Base-by-base conservation (phyloP, 2,888 invertebrate genomes). In the Abrostola triplasia region DNA sequence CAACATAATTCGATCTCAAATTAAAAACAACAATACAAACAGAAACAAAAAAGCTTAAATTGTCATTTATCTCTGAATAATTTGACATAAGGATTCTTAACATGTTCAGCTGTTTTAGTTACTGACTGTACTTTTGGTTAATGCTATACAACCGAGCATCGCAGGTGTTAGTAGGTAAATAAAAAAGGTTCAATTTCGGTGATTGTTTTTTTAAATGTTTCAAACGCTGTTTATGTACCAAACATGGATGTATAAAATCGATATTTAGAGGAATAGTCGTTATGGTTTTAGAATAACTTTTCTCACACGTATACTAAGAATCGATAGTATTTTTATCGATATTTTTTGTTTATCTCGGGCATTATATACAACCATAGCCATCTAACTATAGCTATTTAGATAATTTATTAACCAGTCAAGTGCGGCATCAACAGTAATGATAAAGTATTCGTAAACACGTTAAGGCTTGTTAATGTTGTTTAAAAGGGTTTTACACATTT, bases 51-150 rank as follows among this genome's bases (percentile, higher is more conserved):
- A n/a, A n/a, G n/a, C n/a, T n/a, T n/a, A n/a, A n/a, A n/a, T n/a
- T n/a, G n/a, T n/a, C n/a, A n/a, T n/a, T n/a, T n/a, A n/a, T n/a
- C n/a, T n/a, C n/a, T n/a, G n/a, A n/a, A n/a, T n/a, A n/a, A n/a
- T n/a, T n/a, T n/a, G n/a, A n/a, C n/a, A n/a, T n/a, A n/a, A n/a
- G n/a, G n/a, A n/a, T 24, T 24, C 24, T 24, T 24, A 24, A 24
- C 24, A 24, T 1, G 24, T 24, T 24, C 24, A 24, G 24, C 24
- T 24, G 60, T 40, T 58, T 67, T 36, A 66, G 49, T 68, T 60
- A 53, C 66, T 58, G 10, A 40, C 53, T 80, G 72, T 80, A 58
- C 73, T 54, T 47, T 47, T 47, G 44, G 13, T 8, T 24, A 47
- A 47, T 13, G 24, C 13, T 13, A 13, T 13, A 47, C 13, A 44